Evolutionary conservation across 2,888 invertebrate genomes (phyloP).

Genomic region (Cataglyphis livida): DNA sequence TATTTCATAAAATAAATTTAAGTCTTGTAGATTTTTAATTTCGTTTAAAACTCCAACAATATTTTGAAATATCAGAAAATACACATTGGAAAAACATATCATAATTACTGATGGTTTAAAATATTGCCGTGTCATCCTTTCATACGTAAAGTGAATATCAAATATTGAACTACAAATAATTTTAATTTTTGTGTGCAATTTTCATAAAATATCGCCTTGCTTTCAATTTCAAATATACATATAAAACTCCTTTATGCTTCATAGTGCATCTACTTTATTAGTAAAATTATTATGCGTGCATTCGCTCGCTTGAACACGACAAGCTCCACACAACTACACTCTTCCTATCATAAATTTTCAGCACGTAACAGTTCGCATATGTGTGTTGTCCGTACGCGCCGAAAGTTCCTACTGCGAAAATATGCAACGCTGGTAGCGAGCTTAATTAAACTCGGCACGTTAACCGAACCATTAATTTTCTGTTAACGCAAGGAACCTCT

Average conservation of each 20-base stretch:
- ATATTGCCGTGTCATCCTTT: background rate
- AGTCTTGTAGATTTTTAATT: background rate
- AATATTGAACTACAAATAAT: background rate
- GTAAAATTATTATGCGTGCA: conserved; percentile 46
- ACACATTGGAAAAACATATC: background rate
- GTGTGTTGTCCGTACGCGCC: conserved; percentile 22
- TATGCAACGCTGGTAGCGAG: conserved; percentile 34
- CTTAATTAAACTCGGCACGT: conserved; percentile 49
- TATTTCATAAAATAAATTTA: background rate
- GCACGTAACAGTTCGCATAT: conserved; percentile 23
- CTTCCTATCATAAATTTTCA: conserved; percentile 40
- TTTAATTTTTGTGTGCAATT: background rate
- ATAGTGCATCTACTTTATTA: conserved; percentile 22
- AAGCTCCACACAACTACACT: conserved; percentile 23
- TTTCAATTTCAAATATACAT: background rate
- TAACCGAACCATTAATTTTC: conserved; percentile 45
- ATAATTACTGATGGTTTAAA: background rate
- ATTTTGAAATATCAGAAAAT: background rate
- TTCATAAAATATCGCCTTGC: background rate
- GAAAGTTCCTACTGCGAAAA: conserved; percentile 46
- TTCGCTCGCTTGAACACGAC: conserved; percentile 27
- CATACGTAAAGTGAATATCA: background rate
- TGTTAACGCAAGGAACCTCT: conserved; percentile 32
- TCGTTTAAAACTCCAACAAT: background rate
- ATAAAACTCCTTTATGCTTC: conserved; percentile 12